Percentiles rank a stretch among this genome's conserved stretches.
These are phyloP conservation scores for Macrotrachela quadricornifera DNA, from an alignment of 1,140 invertebrate genomes.

Conservation along the genomic window DNA sequence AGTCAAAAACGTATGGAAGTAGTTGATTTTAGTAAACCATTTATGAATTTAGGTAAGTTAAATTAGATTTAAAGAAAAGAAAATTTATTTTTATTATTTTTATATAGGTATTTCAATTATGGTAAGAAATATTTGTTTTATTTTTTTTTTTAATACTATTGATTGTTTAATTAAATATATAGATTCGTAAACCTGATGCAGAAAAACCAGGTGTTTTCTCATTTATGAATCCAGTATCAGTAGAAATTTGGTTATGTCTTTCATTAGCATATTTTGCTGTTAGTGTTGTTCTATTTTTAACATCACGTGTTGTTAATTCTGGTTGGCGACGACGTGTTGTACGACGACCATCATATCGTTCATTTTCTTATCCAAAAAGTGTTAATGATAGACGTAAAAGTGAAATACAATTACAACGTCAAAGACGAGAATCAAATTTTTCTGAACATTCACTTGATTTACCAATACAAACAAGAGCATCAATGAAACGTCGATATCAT, in stretches of 20 bases:
- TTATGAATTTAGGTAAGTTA: conserved; percentile 16
- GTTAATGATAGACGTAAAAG: conserved; percentile 65
- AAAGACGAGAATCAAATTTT: conserved; percentile 11
- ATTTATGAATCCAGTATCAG: conserved; percentile 75
- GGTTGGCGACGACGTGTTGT: conserved; percentile 49
- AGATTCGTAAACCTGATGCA: not conserved
- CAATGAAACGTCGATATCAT: too few species aligned
- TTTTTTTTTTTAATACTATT: conserved; percentile 9
- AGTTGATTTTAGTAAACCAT: conserved; percentile 17
- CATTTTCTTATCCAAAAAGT: conserved; percentile 83
- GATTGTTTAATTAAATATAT: not conserved
- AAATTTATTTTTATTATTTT: not conserved
- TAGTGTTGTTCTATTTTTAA: conserved; percentile 67
- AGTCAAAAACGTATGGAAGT: conserved; percentile 13
- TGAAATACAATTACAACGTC: conserved; percentile 41
- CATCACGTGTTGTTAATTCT: conserved; percentile 35
- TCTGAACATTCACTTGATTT: not conserved
- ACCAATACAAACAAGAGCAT: too few species aligned
- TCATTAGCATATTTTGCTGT: conserved; percentile 83
- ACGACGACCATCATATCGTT: conserved; percentile 15
- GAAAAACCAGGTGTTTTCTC: conserved; percentile 54
- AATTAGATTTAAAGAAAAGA: conserved; percentile 17
- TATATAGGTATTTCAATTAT: not conserved
- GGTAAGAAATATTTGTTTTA: too few species aligned
- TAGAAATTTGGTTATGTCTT: conserved; percentile 86